Evolutionary conservation across 2,888 invertebrate genomes (phyloP), one percentile per base, ranked within the genome.

Genomic region (Dioctria linearis): DNA sequence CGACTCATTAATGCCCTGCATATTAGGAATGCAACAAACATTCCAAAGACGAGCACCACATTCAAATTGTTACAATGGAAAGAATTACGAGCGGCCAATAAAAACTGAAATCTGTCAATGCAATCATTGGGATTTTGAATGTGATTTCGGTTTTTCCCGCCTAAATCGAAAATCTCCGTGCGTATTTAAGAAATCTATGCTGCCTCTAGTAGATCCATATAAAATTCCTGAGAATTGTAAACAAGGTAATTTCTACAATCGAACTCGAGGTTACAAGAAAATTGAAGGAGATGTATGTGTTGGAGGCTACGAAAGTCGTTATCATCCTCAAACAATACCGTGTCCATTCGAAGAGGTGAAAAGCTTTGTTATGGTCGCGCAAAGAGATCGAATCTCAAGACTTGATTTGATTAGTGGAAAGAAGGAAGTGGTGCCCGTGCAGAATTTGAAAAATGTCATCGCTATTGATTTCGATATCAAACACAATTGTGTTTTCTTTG

Each of bases 401-500:
- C 93, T 95, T 69, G 92, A 94, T 86, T 87, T 95, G 54, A 51
- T 81, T n/a, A 91, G 92, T 71, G 91, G 91, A 80, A 88, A 87
- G 57, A 87, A 92, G 1, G 93, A 94, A 71, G 87, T 91, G 13
- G 89, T 95, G 61, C 95, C 95, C 0, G 91, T 96, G 0, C 90
- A 91, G 40, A 92, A 92, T 81, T 90, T 96, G 83, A 92, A 93
- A 85, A 95, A 96, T 86, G 95, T 96, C 0, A 95, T 96, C 65
- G 95, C 96, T 0, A 92, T 97, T 25, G 97, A 97, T 86, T 97
- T 94, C 86, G 96, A 97, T 86, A 91, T 95, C 89, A 91, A 91
- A 82, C 94, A 94, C 84, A 95, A 96, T 85, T 96, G 96, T 86
- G 91, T 97, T 1, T 97, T 94, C 87, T 97, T 96, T 95, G 96